Conservation (phyloP, 2,888 invertebrate species). For the Lamellibrachia columna region DNA sequence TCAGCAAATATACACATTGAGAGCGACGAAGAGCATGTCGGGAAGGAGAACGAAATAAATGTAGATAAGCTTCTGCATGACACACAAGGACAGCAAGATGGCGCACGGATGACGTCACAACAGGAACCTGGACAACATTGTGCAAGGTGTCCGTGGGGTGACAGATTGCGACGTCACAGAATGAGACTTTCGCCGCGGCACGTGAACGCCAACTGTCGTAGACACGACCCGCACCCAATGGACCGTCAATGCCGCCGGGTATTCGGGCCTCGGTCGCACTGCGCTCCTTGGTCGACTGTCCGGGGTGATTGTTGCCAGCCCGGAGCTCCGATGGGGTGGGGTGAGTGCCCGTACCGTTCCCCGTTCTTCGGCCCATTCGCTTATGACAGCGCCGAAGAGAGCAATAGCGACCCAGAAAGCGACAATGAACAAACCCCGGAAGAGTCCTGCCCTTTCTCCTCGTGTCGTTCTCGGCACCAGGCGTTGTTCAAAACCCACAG, state of each 20-base stretch:
- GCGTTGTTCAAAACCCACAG: neutral
- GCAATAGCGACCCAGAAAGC: neutral
- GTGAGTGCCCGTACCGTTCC: neutral
- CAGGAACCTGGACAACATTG: neutral
- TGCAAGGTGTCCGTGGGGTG: neutral
- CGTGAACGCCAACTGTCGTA: neutral
- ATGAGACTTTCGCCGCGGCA: neutral
- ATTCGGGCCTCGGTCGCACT: neutral
- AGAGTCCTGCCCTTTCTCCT: neutral
- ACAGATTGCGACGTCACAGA: constrained; percentile 1
- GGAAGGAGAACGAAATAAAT: neutral
- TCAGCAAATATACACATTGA: neutral
- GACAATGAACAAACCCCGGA: neutral
- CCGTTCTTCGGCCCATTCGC: neutral
- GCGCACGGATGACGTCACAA: neutral
- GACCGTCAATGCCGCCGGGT: neutral
- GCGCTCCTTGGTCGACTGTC: neutral
- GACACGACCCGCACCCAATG: neutral
- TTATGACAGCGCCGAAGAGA: neutral
- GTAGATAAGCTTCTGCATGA: no score
- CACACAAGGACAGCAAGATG: no score
- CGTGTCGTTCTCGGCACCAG: neutral
- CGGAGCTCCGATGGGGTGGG: neutral
- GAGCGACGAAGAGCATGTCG: constrained; percentile 4
- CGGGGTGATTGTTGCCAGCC: constrained; percentile 9